Conservation (phyloP, 2,113 vertebrate genomes). For the Chaenogobius annularis region DNA sequence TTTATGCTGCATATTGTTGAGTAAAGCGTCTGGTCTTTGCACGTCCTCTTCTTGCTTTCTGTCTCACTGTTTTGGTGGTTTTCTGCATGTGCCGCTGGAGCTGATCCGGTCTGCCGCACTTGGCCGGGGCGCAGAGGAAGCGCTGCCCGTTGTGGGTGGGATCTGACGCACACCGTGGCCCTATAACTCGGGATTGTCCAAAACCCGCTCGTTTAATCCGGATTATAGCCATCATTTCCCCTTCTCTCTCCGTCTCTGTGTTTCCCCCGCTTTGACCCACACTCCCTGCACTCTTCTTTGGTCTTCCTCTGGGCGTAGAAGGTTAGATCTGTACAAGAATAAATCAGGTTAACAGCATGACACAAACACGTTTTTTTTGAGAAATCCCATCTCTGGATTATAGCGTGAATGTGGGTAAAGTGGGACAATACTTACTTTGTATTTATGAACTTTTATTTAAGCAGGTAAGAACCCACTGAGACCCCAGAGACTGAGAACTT, state of each 20-base stretch:
- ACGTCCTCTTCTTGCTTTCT: not conserved
- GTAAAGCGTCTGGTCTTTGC: no score
- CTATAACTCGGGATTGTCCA: slow-evolving; percentile 68
- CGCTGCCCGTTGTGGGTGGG: not conserved
- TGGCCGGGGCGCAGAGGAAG: slow-evolving; percentile 41
- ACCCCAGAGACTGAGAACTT: no score
- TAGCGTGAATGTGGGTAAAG: no score
- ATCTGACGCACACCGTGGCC: slow-evolving; percentile 39
- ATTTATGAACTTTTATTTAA: no score
- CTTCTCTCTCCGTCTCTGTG: slow-evolving; percentile 23
- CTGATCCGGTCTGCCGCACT: slow-evolving; percentile 59
- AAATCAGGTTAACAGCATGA: no score
- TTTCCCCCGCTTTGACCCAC: slow-evolving; percentile 28
- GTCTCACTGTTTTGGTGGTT: slow-evolving; percentile 60
- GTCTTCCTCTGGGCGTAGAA: slow-evolving; percentile 12
- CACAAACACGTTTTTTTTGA: no score
- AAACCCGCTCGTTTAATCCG: slow-evolving; percentile 71
- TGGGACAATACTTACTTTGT: no score
- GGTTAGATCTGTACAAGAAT: no score
- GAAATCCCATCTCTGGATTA: no score
- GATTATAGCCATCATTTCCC: slow-evolving; percentile 68
- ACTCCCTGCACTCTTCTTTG: not conserved
- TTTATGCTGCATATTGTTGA: no score
- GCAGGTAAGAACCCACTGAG: no score
- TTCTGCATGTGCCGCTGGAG: slow-evolving; percentile 62